Evolutionary conservation across 1,140 invertebrate species (phyloP), one percentile per base, ranked within the genome.

Genomic region (Hycleus cichorii): DNA sequence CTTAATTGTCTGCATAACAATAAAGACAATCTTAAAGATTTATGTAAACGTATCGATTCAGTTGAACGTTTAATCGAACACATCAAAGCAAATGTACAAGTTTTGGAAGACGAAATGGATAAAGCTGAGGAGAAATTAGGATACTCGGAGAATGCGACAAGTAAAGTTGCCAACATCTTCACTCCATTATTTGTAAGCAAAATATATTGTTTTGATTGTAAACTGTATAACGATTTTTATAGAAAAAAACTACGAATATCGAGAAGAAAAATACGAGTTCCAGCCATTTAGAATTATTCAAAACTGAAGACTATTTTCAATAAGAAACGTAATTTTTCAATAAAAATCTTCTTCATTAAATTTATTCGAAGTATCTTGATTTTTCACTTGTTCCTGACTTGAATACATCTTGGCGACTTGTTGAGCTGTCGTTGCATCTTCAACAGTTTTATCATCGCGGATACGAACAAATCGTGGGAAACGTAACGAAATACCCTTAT

Each of bases 401-500:
- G 83, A 85, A 75, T 97, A 98, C 85, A 87, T 79, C 24, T 82
- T 72, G 1, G 81, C 85, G 49, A 96, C 86, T 78, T 98, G 95
- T 64, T 86, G 79, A 25, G 94, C 83, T n/a, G 85, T 84, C 0
- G 96, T 98, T 0, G 96, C 94, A 64, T 97, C 84, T 75, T 98
- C 95, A 10, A 89, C 82, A 25, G 80, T 80, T 78, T 99, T 99
- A 73, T 99, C 97, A 10, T 96, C 93, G 38, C 96, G 80, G 24
- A 94, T 84, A n/a, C 90, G 78, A 39, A 97, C 76, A 71, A 97
- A 99, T 52, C 97, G 81, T 7, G 96, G 97, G 78, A 99, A 99
- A 47, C 97, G 79, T 10, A 99, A 76, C 1, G 94, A 98, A 64
- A 99, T 95, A 11, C 97, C 97, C 69, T 93, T 92, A 67, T 92